These are phyloP conservation scores for Parotocinclus haroldoi DNA, from an alignment of 2,797 vertebrate genomes.

Conservation along the genomic window DNA sequence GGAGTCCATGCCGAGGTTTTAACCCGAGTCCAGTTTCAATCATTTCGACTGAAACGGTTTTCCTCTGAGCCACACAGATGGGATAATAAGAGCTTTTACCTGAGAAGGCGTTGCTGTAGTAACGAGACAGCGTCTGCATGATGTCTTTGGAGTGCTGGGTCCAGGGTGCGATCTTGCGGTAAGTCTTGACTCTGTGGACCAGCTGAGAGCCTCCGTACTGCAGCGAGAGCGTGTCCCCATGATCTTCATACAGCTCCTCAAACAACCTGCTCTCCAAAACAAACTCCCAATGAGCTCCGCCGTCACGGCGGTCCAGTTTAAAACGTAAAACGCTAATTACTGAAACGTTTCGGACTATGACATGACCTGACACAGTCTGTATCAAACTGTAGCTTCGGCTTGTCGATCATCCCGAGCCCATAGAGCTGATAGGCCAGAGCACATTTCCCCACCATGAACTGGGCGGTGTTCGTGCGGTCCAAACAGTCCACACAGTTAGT, in stretches of 20 bases:
- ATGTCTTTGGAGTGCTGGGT: constrained; percentile 98
- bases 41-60: too few species aligned
- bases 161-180: constrained; percentile 97
- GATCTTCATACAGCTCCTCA: constrained; percentile 97
- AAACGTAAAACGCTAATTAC: neutral
- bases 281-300: neutral
- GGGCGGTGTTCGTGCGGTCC: constrained; percentile 94
- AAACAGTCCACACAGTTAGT: constrained; percentile 97
- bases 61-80: too few species aligned
- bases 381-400: constrained; percentile 94
- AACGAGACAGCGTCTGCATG: constrained; percentile 95
- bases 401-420: constrained; percentile 91
- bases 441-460: constrained; percentile 99
- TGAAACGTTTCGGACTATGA: neutral
- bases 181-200: constrained; percentile 96
- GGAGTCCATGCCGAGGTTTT: too few species aligned
- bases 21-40: too few species aligned
- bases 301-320: too few species aligned
- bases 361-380: constrained; percentile 97
- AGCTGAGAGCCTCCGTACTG: constrained; percentile 97
- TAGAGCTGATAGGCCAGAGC: constrained; percentile 95
- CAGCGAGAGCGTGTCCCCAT: constrained; percentile 93
- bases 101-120: constrained; percentile 97
- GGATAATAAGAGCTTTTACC: constrained; percentile 63
- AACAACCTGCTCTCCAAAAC: constrained; percentile 76